Evolutionary conservation across 2,797 vertebrate genomes (phyloP), one percentile per base, ranked within the genome.

Genomic region (Tragelaphus oryx): DNA sequence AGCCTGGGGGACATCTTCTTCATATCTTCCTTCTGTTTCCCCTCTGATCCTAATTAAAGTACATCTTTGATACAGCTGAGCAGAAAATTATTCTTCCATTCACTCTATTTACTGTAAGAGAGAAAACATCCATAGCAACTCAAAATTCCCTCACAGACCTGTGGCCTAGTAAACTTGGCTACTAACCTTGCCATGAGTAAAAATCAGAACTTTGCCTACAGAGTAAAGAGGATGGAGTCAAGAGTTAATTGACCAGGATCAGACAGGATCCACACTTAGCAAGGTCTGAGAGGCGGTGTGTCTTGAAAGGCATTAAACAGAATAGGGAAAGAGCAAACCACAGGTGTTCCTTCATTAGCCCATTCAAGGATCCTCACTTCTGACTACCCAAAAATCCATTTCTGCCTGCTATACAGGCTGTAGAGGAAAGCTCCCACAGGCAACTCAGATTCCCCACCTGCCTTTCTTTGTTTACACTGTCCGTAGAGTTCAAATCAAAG

Each of bases 1-100:
- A 52, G 91, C 30, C 89, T 92, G 18, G 48, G 90, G 44, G 20
- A 65, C 76, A 93, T 82, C n/a, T 80, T 95, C 95, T 91, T 96
- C 54, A 94, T 89, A 89, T 60, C 18, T 90, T 78, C 46, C 37
- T 97, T 94, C 48, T 37, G 17, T 93, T 65, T 82, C 87, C 68
- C 86, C 85, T 95, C 52, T 94, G 65, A 93, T 5, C 57, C 33
- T 95, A 96, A 94, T 90, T 95, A 89, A 79, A 96, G 71, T 80
- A 95, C 96, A 96, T 68, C 86, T 88, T 97, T 46, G 33, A 46
- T 16, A 71, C 76, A 74, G 48, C 57, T 55, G 50, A 92, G 65
- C 7, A 76, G 59, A 52, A 89, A 46, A 22, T 74, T 41, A 68
- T 37, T 28, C 20, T 94, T 85, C 33, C 14, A 59, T 33, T 87